Base-by-base conservation (phyloP, 2,888 invertebrate species). In the Blera fallax region DNA sequence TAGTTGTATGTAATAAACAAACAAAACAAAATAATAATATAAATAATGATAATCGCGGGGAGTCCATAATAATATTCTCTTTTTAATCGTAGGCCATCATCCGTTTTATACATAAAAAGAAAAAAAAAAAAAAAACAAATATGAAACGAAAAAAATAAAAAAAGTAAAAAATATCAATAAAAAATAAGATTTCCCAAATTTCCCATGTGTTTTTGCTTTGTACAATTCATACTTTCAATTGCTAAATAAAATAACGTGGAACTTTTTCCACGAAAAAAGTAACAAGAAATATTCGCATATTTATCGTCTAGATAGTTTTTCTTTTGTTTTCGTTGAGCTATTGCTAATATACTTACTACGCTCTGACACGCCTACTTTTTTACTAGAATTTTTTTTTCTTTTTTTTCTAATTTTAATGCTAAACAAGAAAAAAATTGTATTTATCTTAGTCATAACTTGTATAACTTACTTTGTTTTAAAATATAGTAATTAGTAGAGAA, bases 51-150 rank as follows among this genome's bases (percentile, higher is more conserved):
- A 77, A 80, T 72, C 85, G 81, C 81, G 85, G 85, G 85, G 76
- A 85, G 81, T 85, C 81, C 85, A 81, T 85, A 85, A 76, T 69
- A 70, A 85, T 85, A 85, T 85, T 85, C 76, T 81, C 85, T 81
- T 80, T 78, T 81, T 81, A 85, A 85, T 72, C 85, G 76, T 85
- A 85, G 81, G 85, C 85, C 81, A 85, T 85, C 85, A 85, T 85
- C 85, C 85, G 81, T 85, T 85, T 85, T 85, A 85, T 85, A 85
- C 81, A 85, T 76, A 76, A 76, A 60, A 52, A 73, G 58, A 60
- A 62, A 65, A 65, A 67, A 60, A 54, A 72, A 73, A 7, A 10
- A 65, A 65, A 58, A 45, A 34, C 1, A 11, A 60, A 58, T 52
- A 27, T n/a, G 40, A 60, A 37, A 32, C 40, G 2, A 64, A 64